A percentile compares a stretch with the other conserved stretches of the same genome.
phyloP scores from a whole-genome alignment of 2,888 invertebrate species.

The Flabesymbios commensalis region DNA sequence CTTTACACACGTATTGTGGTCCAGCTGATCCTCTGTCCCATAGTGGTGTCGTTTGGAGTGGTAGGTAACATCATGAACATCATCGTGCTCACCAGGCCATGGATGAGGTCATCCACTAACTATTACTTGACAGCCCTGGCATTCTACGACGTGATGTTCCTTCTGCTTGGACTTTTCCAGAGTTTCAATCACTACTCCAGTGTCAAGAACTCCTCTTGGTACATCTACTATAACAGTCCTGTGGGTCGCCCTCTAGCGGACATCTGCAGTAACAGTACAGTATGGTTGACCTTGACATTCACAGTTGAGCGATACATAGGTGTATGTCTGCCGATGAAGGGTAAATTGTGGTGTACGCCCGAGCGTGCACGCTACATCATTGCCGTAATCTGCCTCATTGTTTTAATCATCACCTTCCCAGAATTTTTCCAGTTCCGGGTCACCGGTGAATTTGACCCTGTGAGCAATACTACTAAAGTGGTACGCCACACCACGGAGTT shows the following conservation, averaged over 20 bases:
- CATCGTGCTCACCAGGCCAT: constrained; percentile 50
- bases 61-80: constrained; percentile 56
- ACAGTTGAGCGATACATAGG: constrained; percentile 78
- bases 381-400: constrained; percentile 67
- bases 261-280: constrained; percentile 71
- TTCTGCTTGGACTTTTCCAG: constrained; percentile 65
- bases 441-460: not conserved
- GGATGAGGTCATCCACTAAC: constrained; percentile 57
- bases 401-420: constrained; percentile 68
- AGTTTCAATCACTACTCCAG: constrained; percentile 17
- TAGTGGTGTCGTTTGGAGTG: constrained; percentile 49
- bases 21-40: constrained; percentile 45
- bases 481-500: not conserved
- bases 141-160: constrained; percentile 73
- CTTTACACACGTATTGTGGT: constrained; percentile 41
- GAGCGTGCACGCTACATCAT: constrained; percentile 72
- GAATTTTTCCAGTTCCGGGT: constrained; percentile 70
- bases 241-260: constrained; percentile 69
- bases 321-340: constrained; percentile 75
- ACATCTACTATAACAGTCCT: constrained; percentile 57
- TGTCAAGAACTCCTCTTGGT: constrained; percentile 8
- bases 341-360: constrained; percentile 72
- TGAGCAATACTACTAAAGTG: too few relatives aligned
- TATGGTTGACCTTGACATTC: constrained; percentile 77
- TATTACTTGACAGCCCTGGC: constrained; percentile 74